Evolutionary conservation across 2,797 vertebrate genomes (phyloP), one percentile per base, ranked within the genome.

Genomic region (Holocentrus rufus): DNA sequence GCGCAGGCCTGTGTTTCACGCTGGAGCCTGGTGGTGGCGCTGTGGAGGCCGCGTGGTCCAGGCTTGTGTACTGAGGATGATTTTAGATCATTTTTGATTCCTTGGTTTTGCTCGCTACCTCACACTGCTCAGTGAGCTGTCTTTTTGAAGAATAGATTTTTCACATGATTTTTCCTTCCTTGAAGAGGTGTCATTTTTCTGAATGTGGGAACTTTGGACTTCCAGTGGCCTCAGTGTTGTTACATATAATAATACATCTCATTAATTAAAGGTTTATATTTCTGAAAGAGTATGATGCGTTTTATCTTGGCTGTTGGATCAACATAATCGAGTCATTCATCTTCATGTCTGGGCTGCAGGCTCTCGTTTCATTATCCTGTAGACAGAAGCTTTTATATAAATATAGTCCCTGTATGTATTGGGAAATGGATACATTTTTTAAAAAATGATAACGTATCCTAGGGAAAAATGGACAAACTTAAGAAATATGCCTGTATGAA

Each of bases 241-340:
- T 76, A 4, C 50, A 71, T 72, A 80, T 81, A 39, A 69, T 59
- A 76, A 77, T 65, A 80, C 62, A 76, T 60, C 54, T 52, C 10
- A 69, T 77, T 55, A 61, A 90, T 89, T 90, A 92, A 90, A 90
- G 66, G 13, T 65, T 57, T 83, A 17, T 84, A 64, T 61, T 79
- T 76, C 31, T 84, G 61, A 91, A 90, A 73, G 68, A 81, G 72
- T 84, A 81, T 79, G 58, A 82, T 78, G 55, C 55, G 56, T 69
- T 59, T 34, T 58, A 69, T 69, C 55, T 50, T 59, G 79, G 78
- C 73, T 87, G 74, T 70, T 87, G 77, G 80, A 34, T 34, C 31
- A 69, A 72, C 15, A 69, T 64, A 73, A 68, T 69, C 17, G 67
- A 59, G 42, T 22, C 46, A 59, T 31, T 59, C 52, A 80, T 77